Evolutionary conservation across 2,797 vertebrate species (phyloP), one percentile per base, ranked within the genome.

Genomic region (Halcyon badia): DNA sequence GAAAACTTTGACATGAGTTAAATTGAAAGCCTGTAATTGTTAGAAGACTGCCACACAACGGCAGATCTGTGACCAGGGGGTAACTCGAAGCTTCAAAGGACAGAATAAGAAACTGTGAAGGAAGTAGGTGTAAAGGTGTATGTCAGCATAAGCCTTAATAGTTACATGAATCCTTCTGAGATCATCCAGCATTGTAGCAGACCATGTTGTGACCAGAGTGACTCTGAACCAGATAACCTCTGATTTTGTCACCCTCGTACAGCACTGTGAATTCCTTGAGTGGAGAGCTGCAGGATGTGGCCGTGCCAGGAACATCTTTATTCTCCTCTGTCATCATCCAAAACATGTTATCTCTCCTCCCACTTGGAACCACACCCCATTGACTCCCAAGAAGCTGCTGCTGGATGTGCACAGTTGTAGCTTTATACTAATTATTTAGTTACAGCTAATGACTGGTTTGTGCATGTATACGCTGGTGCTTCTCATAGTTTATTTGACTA

Each of bases 251-350:
- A 41, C 49, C 10, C 1, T 83, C 25, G 44, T 48, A 17, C 41
- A 31, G 4, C 31, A 35, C 15, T 0, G 0, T 31, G 20, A 56
- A 9, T 37, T 64, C 57, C 16, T 56, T 1, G 3, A 51, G 37
- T 21, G 44, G 26, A 87, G 28, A 88, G 44, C 42, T 48, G 58
- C 12, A 35, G 39, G 46, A 46, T 56, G 33, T 22, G 46, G 14
- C 49, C 42, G 20, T 33, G 41, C 76, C 54, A 70, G 58, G 26
- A 77, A 24, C 14, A 31, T 12, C 4, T 1, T 46, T 75, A 31
- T 44, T 70, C 31, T 66, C 44, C 46, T 54, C 75, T 69, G 60
- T 33, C 11, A 11, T 71, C 15, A 76, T 19, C 30, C 42, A 61
- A 33, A 62, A 44, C 14, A 9, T 0, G 3, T n/a, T 69, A 15